These are phyloP conservation scores for Lerista edwardsae DNA, from an alignment of 2,797 vertebrate genomes.

Conservation along the genomic window DNA sequence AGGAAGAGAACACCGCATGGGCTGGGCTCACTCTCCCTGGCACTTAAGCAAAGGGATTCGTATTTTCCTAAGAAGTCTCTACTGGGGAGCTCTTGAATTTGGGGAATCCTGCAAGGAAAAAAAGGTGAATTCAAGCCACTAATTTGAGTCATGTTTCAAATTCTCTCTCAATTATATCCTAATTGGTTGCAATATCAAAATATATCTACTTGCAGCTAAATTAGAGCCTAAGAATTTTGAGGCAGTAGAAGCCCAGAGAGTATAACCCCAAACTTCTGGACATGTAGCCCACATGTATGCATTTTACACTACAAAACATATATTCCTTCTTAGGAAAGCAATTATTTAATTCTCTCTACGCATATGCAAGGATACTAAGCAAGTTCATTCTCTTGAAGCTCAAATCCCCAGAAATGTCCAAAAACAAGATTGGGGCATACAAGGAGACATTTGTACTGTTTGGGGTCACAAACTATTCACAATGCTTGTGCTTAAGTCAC, in stretches of 20 bases:
- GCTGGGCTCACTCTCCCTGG: background rate
- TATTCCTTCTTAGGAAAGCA: background rate
- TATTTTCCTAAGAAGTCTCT: accelerated
- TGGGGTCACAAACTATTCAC: background rate
- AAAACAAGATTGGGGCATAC: background rate
- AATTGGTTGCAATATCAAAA: background rate
- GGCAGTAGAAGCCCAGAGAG: background rate
- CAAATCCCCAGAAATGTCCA: background rate
- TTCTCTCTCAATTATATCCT: background rate
- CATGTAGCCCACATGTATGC: background rate
- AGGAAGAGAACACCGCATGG: constrained; percentile 19
- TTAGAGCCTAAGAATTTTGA: background rate
- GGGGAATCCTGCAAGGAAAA: background rate
- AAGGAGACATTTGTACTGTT: background rate
- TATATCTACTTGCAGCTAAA: background rate
- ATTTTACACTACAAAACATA: background rate
- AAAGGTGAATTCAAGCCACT: background rate
- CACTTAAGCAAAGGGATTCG: background rate
- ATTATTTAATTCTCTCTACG: background rate
- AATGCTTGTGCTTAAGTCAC: background rate
- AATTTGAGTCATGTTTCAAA: background rate
- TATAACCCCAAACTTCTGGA: background rate
- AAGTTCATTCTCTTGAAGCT: background rate
- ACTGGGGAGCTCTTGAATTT: background rate
- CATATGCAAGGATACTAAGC: background rate